phyloP scores from a whole-genome alignment of 2,113 vertebrate genomes.

The Prionailurus viverrinus region DNA sequence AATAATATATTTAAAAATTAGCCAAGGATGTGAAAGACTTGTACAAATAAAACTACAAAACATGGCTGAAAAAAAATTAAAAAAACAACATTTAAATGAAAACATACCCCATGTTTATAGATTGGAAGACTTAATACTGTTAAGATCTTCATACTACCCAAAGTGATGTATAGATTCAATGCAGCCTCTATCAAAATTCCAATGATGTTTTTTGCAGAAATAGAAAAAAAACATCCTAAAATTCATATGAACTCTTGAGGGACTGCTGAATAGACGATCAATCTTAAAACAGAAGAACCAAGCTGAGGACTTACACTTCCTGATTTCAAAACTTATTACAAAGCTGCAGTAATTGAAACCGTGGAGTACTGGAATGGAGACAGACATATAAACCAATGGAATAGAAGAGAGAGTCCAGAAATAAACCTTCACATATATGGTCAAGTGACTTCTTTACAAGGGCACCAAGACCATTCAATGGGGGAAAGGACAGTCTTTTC shows the following conservation, averaged over 20 bases:
- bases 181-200: not conserved
- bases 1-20: not conserved
- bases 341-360: not conserved
- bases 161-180: not conserved
- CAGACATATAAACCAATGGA: not conserved
- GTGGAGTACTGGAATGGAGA: not conserved
- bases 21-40: not conserved
- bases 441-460: not conserved
- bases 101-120: not conserved
- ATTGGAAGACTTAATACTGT: not conserved
- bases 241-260: not conserved
- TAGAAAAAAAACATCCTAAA: not conserved
- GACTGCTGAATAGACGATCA: not conserved
- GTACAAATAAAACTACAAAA: not conserved
- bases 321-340: not conserved
- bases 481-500: not conserved
- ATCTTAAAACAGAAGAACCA: not conserved
- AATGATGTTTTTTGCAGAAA: not conserved
- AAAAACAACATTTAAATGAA: not conserved
- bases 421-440: not conserved
- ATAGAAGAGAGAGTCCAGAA: not conserved
- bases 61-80: not conserved
- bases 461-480: not conserved
- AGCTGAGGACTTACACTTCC: not conserved
- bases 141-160: not conserved